These are phyloP conservation scores for Cheilosia soror DNA, from an alignment of 2,888 invertebrate genomes.

Conservation along the genomic window DNA sequence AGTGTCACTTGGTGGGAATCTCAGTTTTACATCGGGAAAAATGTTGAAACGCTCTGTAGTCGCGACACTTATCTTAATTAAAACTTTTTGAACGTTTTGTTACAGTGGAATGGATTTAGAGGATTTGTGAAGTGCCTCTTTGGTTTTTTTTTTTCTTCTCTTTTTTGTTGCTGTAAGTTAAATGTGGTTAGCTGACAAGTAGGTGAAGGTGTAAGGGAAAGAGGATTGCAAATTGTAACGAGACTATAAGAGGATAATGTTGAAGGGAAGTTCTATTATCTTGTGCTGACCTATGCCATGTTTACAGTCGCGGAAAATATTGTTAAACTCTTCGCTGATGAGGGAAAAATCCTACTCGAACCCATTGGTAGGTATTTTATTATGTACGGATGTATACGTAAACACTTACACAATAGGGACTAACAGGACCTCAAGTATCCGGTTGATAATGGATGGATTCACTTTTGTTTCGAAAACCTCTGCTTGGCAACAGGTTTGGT, in stretches of 20 bases:
- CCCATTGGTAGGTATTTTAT: no score
- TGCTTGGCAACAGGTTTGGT: no score
- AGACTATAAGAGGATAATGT: background rate
- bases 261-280: no score
- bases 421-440: no score
- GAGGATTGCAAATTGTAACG: background rate
- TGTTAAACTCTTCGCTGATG: no score
- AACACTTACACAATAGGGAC: no score
- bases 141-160: background rate
- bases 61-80: conserved; percentile 26
- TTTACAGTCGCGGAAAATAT: no score
- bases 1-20: background rate
- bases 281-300: no score
- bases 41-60: background rate
- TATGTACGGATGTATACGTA: no score
- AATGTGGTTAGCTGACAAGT: background rate
- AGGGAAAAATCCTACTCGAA: no score
- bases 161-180: background rate
- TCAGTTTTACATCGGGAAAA: background rate
- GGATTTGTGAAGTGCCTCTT: conserved; percentile 1
- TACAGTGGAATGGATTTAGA: background rate
- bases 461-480: no score
- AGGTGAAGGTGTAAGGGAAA: background rate
- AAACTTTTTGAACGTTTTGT: conserved; percentile 2
- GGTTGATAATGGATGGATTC: no score